phyloP scores from a whole-genome alignment of 30 jellyfish, hydroid and myxozoan species.

The Haliclystus octoradiatus region DNA sequence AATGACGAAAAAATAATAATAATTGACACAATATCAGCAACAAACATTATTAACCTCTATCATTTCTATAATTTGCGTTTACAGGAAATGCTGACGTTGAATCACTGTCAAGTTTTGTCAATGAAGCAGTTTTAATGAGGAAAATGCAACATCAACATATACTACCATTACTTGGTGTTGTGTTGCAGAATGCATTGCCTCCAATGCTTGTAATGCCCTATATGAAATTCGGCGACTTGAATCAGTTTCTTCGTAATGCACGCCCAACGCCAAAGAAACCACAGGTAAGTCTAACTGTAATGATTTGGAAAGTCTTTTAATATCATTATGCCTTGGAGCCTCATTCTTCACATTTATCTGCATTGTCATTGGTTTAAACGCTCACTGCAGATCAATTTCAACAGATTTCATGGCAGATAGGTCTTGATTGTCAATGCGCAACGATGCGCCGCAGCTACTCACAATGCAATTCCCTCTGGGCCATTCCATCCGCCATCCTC shows the following conservation, averaged over 20 bases:
- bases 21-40: no score
- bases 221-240: constrained; percentile 68
- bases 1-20: no score
- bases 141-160: constrained; percentile 50
- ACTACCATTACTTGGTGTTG: constrained; percentile 64
- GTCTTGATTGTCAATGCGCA: no score
- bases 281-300: constrained; percentile 22
- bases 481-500: no score
- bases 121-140: constrained; percentile 73
- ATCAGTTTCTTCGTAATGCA: constrained; percentile 72
- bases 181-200: constrained; percentile 56
- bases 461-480: no score
- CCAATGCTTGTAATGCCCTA: constrained; percentile 76
- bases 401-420: no score
- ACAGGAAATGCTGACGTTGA: constrained; percentile 61
- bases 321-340: no score
- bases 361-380: background rate
- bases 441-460: no score
- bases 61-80: no score
- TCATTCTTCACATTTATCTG: background rate
- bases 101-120: constrained; percentile 56
- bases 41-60: no score
- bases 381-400: no score
- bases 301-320: no score
- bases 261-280: constrained; percentile 85